Evolutionary conservation across 2,113 vertebrate species (phyloP).

Genomic region (Lepus europaeus): DNA sequence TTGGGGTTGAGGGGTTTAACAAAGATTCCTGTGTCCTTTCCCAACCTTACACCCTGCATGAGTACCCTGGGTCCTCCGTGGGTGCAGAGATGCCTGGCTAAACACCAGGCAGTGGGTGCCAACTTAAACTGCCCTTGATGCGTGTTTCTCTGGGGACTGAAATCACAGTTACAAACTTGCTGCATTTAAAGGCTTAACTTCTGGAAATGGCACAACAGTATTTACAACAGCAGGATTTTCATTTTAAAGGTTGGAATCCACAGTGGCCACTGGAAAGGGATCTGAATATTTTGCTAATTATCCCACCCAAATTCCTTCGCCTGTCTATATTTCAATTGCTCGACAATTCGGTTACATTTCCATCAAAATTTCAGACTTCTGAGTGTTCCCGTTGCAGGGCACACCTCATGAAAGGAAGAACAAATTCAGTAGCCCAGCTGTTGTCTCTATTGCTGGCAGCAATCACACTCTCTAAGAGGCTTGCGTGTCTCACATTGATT

Average conservation of each 20-base stretch:
- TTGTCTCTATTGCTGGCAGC: constrained; percentile 39
- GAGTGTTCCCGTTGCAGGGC: constrained; percentile 54
- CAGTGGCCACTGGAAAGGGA: constrained; percentile 44
- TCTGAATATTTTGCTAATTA: constrained; percentile 38
- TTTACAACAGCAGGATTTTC: neutral
- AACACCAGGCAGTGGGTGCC: neutral
- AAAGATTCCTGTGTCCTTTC: neutral
- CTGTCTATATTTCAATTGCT: constrained; percentile 56
- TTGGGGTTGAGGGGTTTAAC: neutral
- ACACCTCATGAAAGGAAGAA: constrained; percentile 18
- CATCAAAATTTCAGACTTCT: constrained; percentile 60
- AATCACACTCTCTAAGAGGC: neutral
- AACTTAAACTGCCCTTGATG: neutral
- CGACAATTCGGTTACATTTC: constrained; percentile 52
- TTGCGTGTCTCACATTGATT: neutral
- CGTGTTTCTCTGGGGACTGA: neutral
- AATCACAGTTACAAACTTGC: constrained; percentile 2
- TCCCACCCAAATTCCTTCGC: constrained; percentile 26
- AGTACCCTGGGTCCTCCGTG: neutral
- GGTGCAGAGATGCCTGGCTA: neutral
- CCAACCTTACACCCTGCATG: accelerated
- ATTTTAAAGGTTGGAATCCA: neutral
- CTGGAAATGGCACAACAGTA: neutral
- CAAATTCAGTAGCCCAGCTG: constrained; percentile 54
- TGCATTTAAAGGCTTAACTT: neutral